Evolutionary conservation across 2,888 invertebrate species (phyloP).

Genomic region (Scelioninae gen. 1): DNA sequence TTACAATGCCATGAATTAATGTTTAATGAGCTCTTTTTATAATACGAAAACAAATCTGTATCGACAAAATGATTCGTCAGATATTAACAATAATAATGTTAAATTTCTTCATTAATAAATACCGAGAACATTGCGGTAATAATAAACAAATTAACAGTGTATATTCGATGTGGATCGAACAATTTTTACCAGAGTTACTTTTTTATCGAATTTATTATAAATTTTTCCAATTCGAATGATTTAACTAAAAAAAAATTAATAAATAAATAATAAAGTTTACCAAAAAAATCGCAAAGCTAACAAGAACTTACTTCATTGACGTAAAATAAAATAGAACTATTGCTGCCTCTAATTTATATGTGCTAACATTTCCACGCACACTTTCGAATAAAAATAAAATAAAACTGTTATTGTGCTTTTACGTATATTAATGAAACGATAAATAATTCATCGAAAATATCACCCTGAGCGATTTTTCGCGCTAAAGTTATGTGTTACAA

Average conservation of each 20-base stretch:
- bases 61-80: background rate
- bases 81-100: background rate
- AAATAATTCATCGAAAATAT: background rate
- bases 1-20: background rate
- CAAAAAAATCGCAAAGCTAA: no score
- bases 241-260: no score
- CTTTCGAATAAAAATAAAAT: no score
- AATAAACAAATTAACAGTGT: background rate
- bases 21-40: background rate
- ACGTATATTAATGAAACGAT: slow-evolving; percentile 12
- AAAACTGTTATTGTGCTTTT: slow-evolving; percentile 8
- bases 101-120: slow-evolving; percentile 9
- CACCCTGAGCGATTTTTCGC: slow-evolving; percentile 1
- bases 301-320: no score
- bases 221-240: no score
- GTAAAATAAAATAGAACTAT: no score
- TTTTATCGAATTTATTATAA: no score
- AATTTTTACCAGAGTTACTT: no score
- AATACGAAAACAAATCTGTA: background rate
- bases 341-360: background rate
- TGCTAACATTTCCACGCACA: background rate
- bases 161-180: no score
- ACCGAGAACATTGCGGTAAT: background rate
- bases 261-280: no score
- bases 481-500: background rate